Base-by-base conservation (phyloP, 2,888 invertebrate species). In the Entomobrya multifasciata region DNA sequence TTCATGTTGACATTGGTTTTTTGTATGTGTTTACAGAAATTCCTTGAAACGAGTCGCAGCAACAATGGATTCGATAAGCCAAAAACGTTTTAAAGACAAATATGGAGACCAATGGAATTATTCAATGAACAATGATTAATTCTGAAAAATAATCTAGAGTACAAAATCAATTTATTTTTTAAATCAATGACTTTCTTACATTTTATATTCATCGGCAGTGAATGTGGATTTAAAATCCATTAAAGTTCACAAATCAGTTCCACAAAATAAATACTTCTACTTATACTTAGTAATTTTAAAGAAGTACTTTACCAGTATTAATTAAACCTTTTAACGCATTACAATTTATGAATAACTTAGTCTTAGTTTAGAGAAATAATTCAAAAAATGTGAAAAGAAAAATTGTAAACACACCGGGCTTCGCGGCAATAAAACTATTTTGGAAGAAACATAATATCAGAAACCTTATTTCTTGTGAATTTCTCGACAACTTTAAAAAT, bases 61-160 rank as follows among this genome's bases (percentile, higher is more conserved):
- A 22, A 92, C 92, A 10, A 86, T 94, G 84, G 93, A 94, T 91
- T 91, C 91, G 27, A 87, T 92, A 1, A 93, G 93, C 86, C 91
- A 92, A 67, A 93, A 93, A 84, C 91, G 91, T 79, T 92, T 91
- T 84, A 89, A 91, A 76, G 94, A 94, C 90, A 94, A 94, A 91
- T 94, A 93, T 92, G 93, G 93, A 1, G 93, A 94, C 89, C 93
- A 94, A 90, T 94, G 93, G 91, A 93, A 93, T 90, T 94, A 94
- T 88, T 86, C 91, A 1, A 88, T 91, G 85, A 87, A 87, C 52
- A 47, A 76, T 52, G 77, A 86, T 41, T 77, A 67, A 55, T 41
- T 70, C 36, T 36, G 36, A 8, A 57, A 4, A n/a, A n/a, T n/a
- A n/a, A n/a, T n/a, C n/a, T n/a, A n/a, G n/a, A n/a, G n/a, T n/a